Base-by-base conservation (phyloP, 2,113 vertebrate species). In the Pelecanoides urinatrix region DNA sequence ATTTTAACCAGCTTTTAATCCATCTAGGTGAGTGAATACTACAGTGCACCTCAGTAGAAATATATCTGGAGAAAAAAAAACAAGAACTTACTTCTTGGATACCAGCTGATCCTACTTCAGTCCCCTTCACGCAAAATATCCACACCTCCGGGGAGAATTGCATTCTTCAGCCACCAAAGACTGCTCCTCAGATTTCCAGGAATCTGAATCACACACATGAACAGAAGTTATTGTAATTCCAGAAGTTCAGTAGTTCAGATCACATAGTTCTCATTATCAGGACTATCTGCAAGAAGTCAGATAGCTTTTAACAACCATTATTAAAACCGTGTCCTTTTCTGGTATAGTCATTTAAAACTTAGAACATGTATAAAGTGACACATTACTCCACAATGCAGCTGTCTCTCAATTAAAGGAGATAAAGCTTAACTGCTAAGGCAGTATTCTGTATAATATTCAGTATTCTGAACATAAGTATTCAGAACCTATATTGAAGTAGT, bases 191-290 rank as follows among this genome's bases (percentile, higher is more conserved):
- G 45, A 73, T 90, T 92, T 90, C 91, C 75, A 86, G 55, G 78
- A 91, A 96, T 91, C 91, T 94, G 59, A 55, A 94, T 73, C 58
- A 74, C 47, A 73, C 42, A 88, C 55, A 77, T 67, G 67, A 94
- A 93, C 58, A 97, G 70, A 85, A 92, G 66, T 94, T 94, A 91
- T 6, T 95, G 65, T 70, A 45, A 94, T 91, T 88, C 66, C 89
- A 78, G 52, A 89, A 92, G 68, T 77, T 92, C 52, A 86, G 78
- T 34, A 88, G 86, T 70, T 91, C 74, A 71, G 63, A 93, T 80
- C 38, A 85, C 76, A 73, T 4, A 88, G 77, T 40, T 88, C 55
- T 94, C 38, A 77, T 79, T 56, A 88, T 58, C 68, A 83, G 61
- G n/a, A 61, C 42, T 73, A 49, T 29, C 88, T 91, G 63, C 22